A percentile compares a stretch with the other conserved stretches of the same genome.
phyloP scores from a whole-genome alignment of 2,888 invertebrate genomes.

The Pogonocherus hispidulus region DNA sequence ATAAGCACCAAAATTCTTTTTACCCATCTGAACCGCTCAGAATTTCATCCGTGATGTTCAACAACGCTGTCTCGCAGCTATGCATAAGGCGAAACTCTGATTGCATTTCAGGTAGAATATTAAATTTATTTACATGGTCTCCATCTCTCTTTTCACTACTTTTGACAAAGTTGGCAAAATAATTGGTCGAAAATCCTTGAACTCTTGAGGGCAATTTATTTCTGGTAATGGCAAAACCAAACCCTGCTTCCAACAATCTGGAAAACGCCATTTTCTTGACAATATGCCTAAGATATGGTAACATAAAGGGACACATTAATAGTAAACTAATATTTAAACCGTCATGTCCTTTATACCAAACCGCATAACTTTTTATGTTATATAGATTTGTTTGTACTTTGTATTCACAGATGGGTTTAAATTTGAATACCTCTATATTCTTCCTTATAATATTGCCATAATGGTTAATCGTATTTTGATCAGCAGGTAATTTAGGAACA shows the following conservation, averaged over 20 bases:
- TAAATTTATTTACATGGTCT: no score
- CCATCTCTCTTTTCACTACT: no score
- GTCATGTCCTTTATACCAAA: background rate
- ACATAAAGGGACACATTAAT: background rate
- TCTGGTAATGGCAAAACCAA: background rate
- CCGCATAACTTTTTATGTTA: background rate
- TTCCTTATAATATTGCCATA: background rate
- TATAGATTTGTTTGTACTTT: background rate
- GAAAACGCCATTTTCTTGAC: background rate
- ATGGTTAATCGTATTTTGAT: no score
- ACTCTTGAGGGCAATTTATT: no score
- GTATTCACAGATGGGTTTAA: background rate
- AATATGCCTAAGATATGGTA: background rate
- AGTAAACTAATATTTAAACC: background rate
- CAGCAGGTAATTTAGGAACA: no score
- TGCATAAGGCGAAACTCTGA: background rate
- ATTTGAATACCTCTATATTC: background rate
- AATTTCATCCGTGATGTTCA: background rate
- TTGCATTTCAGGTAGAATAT: no score
- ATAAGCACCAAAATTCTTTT: no score
- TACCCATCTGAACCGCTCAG: background rate
- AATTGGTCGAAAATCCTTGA: no score
- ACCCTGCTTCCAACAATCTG: background rate
- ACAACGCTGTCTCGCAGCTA: background rate
- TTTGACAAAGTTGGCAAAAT: no score